Percentiles rank a stretch among this genome's conserved stretches.
Evolutionary conservation across 1,140 invertebrate species (phyloP).

Genomic region (Caenorhabditis brenneri): DNA sequence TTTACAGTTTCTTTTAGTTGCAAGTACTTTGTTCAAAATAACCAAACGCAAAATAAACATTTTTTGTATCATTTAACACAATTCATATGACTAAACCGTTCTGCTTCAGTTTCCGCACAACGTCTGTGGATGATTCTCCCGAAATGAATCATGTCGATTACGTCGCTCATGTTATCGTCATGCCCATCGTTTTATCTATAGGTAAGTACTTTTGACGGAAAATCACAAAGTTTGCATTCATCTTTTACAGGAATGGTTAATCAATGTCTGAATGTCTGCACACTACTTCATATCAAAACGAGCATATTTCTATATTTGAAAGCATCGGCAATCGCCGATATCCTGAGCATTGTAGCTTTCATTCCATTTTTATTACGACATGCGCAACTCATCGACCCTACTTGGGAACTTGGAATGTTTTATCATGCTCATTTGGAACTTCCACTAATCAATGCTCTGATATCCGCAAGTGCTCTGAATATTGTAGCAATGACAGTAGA

Average conservation of each 20-base stretch:
- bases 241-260: slow-evolving; percentile 63
- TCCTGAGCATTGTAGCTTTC: slow-evolving; percentile 63
- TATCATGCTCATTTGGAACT: slow-evolving; percentile 67
- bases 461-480: slow-evolving; percentile 64
- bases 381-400: slow-evolving; percentile 57
- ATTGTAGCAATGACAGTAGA: slow-evolving; percentile 68
- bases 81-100: not conserved
- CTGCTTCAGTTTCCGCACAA: not conserved
- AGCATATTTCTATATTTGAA: slow-evolving; percentile 65
- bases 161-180: slow-evolving; percentile 65
- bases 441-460: slow-evolving; percentile 63
- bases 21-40: too few species aligned
- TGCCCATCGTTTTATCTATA: slow-evolving; percentile 61
- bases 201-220: slow-evolving; percentile 51
- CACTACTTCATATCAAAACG: slow-evolving; percentile 54
- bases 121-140: slow-evolving; percentile 25
- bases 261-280: slow-evolving; percentile 64
- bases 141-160: slow-evolving; percentile 59
- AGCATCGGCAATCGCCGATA: slow-evolving; percentile 65
- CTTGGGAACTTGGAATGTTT: slow-evolving; percentile 60
- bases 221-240: not conserved
- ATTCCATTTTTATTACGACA: slow-evolving; percentile 64
- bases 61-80: not conserved
- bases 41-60: not conserved
- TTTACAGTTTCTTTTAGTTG: too few species aligned